Evolutionary conservation across 2,888 invertebrate genomes (phyloP).

Genomic region (Arctia plantaginis): DNA sequence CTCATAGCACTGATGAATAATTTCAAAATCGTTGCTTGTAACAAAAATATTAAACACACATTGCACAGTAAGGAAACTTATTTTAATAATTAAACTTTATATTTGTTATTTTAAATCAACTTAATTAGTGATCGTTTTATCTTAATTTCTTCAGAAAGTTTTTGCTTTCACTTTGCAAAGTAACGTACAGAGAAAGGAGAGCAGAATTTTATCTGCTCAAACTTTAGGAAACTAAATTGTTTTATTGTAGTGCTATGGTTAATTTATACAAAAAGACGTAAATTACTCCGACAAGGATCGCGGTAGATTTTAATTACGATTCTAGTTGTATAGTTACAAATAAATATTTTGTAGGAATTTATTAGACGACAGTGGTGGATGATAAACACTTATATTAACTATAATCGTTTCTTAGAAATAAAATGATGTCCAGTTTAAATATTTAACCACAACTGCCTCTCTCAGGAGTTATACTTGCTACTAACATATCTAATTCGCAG

Average conservation of each 20-base stretch:
- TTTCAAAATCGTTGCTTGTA: neutral
- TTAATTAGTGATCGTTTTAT: constrained; percentile 18
- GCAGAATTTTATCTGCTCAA: constrained; percentile 52
- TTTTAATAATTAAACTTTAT: constrained; percentile 12
- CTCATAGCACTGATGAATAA: neutral
- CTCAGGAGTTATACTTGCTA: too few species aligned
- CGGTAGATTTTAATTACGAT: constrained; percentile 38
- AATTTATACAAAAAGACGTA: constrained; percentile 35
- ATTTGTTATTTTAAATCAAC: constrained; percentile 10
- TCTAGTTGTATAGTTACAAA: constrained; percentile 22
- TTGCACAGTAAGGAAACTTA: neutral
- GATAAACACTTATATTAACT: constrained; percentile 3
- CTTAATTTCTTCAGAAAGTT: constrained; percentile 15
- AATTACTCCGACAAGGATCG: constrained; percentile 41
- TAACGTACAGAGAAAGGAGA: constrained; percentile 39
- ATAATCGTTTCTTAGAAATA: neutral
- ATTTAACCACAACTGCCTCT: neutral
- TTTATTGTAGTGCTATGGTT: constrained; percentile 44
- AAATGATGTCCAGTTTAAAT: neutral
- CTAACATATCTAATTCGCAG: too few species aligned
- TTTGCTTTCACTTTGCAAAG: constrained; percentile 47
- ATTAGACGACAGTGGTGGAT: neutral
- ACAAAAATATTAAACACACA: neutral
- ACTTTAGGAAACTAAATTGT: constrained; percentile 53
- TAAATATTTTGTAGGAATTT: neutral